phyloP scores from a whole-genome alignment of 2,113 vertebrate genomes.

The Empidonax traillii region DNA sequence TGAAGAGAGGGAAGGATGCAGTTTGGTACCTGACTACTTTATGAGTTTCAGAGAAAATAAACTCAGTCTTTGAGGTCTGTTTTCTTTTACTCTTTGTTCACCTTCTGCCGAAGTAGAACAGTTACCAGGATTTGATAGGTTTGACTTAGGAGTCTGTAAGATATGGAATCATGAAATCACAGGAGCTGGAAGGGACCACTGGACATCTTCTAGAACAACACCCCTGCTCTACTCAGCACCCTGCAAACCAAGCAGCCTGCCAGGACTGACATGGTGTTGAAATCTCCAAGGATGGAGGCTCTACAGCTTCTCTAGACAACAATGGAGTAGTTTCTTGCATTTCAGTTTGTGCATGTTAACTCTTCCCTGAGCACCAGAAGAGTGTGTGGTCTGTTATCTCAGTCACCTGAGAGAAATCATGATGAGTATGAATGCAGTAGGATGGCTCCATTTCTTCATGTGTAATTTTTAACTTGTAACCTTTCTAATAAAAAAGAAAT shows the following conservation, averaged over 20 bases:
- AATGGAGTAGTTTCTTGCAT: not conserved
- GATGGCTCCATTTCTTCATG: not conserved
- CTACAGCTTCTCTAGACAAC: not conserved
- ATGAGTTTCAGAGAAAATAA: not conserved
- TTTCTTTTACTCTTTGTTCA: not conserved
- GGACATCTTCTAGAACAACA: not conserved
- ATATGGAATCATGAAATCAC: not conserved
- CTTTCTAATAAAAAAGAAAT: not conserved
- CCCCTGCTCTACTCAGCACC: not conserved
- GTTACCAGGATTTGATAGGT: not conserved
- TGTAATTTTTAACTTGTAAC: not conserved
- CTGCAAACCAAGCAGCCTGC: not conserved
- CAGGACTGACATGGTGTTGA: accelerated
- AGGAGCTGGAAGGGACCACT: not conserved
- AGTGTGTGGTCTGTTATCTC: not conserved
- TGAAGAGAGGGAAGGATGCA: not conserved
- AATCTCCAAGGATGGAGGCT: not conserved
- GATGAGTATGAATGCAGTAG: not conserved
- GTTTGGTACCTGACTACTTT: not conserved
- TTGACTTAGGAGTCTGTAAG: not conserved
- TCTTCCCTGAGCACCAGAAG: not conserved
- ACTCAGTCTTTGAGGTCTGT: not conserved
- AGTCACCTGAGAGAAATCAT: not conserved
- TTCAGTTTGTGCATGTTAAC: not conserved
- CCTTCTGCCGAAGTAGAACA: not conserved